These are phyloP conservation scores for Gibbula magus DNA, from an alignment of 2,888 invertebrate species.

Conservation along the genomic window DNA sequence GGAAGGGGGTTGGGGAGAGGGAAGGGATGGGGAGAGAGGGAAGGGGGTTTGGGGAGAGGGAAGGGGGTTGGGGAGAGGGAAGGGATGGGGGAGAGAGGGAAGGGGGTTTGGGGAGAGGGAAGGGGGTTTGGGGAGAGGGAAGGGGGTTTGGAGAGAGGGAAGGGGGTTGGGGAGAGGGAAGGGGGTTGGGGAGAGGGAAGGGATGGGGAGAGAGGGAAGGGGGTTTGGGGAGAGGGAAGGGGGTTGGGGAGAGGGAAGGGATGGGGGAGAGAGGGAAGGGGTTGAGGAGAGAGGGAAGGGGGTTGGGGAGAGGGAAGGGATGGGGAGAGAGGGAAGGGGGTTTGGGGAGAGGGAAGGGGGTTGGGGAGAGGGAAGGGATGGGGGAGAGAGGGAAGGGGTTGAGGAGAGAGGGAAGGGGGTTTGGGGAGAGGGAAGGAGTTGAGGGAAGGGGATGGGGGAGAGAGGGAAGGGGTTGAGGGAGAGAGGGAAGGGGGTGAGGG, in stretches of 20 bases:
- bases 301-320: background rate
- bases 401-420: background rate
- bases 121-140: too few relatives aligned
- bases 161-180: too few relatives aligned
- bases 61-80: too few relatives aligned
- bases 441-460: background rate
- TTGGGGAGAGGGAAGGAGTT: background rate
- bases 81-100: too few relatives aligned
- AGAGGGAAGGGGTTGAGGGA: background rate
- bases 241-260: too few relatives aligned
- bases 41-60: too few relatives aligned
- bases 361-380: background rate
- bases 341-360: background rate
- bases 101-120: too few relatives aligned
- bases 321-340: background rate
- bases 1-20: too few relatives aligned
- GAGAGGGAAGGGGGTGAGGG: background rate
- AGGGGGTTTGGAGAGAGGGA: too few relatives aligned
- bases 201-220: too few relatives aligned
- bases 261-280: background rate
- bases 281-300: background rate
- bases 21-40: too few relatives aligned
- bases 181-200: background rate
- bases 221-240: too few relatives aligned
- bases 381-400: background rate